These are phyloP conservation scores for Tuberolachnus salignus DNA, from an alignment of 2,888 invertebrate genomes.

Conservation along the genomic window DNA sequence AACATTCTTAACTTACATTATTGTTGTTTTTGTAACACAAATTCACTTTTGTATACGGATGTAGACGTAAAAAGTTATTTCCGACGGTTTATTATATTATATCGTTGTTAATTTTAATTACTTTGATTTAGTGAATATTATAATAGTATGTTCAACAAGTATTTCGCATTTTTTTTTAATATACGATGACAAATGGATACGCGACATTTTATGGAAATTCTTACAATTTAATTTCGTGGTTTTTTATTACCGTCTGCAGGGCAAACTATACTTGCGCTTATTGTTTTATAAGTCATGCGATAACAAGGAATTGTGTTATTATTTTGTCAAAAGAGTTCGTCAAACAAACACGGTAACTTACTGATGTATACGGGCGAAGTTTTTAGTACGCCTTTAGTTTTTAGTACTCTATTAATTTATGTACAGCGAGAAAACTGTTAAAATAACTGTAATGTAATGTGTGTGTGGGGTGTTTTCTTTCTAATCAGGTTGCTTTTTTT, in stretches of 20 bases:
- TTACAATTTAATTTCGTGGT: constrained; percentile 13
- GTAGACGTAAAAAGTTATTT: background rate
- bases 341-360: constrained; percentile 18
- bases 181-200: background rate
- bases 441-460: too few species aligned
- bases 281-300: constrained; percentile 15
- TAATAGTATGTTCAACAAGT: background rate
- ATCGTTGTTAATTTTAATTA: background rate
- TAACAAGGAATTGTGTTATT: constrained; percentile 30
- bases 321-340: constrained; percentile 33
- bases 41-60: too few species aligned
- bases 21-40: too few species aligned
- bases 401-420: background rate
- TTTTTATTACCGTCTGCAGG: background rate
- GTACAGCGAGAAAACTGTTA: too few species aligned
- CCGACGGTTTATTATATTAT: background rate
- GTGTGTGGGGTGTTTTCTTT: too few species aligned
- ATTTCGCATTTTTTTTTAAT: background rate
- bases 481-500: too few species aligned
- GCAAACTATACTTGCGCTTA: background rate
- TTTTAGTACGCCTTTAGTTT: constrained; percentile 29
- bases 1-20: too few species aligned
- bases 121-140: background rate
- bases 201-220: constrained; percentile 20
- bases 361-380: background rate